Evolutionary conservation across 2,113 vertebrate genomes (phyloP).

Genomic region (Zapornia atra): DNA sequence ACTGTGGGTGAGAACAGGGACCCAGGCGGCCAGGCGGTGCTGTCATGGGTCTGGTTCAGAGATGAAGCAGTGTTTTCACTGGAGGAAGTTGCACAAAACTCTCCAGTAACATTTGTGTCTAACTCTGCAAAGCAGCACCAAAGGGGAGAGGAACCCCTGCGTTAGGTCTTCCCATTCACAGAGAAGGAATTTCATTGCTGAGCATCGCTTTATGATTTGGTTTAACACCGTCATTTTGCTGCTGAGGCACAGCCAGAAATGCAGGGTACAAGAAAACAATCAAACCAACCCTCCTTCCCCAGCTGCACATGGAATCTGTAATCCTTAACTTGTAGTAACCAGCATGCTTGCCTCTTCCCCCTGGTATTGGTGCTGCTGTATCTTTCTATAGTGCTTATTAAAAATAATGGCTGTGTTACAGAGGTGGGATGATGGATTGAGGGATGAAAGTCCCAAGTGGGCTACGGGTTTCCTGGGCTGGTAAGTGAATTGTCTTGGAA

Average conservation of each 20-base stretch:
- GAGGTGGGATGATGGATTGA: conserved; percentile 48
- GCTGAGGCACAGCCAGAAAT: background rate
- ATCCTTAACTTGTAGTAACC: background rate
- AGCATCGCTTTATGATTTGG: background rate
- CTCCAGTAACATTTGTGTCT: accelerated
- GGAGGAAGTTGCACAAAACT: background rate
- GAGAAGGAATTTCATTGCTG: background rate
- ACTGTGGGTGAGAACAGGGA: accelerated
- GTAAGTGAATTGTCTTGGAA: conserved; percentile 51
- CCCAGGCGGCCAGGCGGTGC: accelerated
- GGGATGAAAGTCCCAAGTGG: background rate
- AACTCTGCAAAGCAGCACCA: background rate
- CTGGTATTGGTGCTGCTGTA: conserved; percentile 3
- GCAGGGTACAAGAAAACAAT: background rate
- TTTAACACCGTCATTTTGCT: background rate
- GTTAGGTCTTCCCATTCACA: background rate
- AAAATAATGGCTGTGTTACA: conserved; percentile 59
- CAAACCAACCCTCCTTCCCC: background rate
- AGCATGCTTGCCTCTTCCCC: background rate
- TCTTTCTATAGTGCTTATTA: conserved; percentile 61
- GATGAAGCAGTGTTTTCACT: background rate
- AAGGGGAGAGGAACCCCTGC: background rate
- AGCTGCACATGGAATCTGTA: background rate
- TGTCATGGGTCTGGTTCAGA: accelerated
- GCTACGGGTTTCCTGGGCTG: background rate